Evolutionary conservation across 2,797 vertebrate genomes (phyloP), one percentile per base, ranked within the genome.

Genomic region (Gallinago stenura): DNA sequence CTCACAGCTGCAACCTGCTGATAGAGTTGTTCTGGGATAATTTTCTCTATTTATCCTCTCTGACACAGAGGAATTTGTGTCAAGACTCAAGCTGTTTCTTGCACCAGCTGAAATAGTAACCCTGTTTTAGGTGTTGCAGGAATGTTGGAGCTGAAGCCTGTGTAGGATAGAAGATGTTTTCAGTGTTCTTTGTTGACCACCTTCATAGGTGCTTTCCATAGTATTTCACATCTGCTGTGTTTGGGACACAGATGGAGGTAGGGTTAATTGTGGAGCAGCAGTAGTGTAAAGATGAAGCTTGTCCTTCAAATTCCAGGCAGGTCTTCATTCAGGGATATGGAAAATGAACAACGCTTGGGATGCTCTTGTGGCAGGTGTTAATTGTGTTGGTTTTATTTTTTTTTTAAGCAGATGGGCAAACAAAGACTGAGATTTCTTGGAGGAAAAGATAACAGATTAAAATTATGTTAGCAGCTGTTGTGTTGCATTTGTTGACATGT

Each of bases 391-490:
- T 6, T 53, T 22, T 62, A 20, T 31, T 13, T 12, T 2, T 0
- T 15, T 15, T 35, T 58, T 53, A 60, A 87, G 37, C 85, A 95
- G 87, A 92, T 88, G 76, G 66, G 39, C 65, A 87, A 93, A 77
- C 31, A 64, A 68, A 89, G 41, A 41, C 15, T 87, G 75, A 92
- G 50, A 78, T 86, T 90, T 90, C 66, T 56, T 94, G 82, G 81
- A 92, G 79, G 58, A 69, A 86, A 82, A 90, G 24, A 57, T 78
- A 91, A 24, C 46, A 65, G 24, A 45, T 46, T 46, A 60, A 71
- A 93, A 89, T 86, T 56, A 24, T 33, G 35, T 75, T 65, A 77
- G 9, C 89, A 96, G 85, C 83, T 95, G 87, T 51, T 90, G 30
- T 78, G 57, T 86, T 91, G 58, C 22, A 12, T 83, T 95, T 86